phyloP scores from a whole-genome alignment of 2,797 vertebrate species.

The Pagetopsis macropterus region DNA sequence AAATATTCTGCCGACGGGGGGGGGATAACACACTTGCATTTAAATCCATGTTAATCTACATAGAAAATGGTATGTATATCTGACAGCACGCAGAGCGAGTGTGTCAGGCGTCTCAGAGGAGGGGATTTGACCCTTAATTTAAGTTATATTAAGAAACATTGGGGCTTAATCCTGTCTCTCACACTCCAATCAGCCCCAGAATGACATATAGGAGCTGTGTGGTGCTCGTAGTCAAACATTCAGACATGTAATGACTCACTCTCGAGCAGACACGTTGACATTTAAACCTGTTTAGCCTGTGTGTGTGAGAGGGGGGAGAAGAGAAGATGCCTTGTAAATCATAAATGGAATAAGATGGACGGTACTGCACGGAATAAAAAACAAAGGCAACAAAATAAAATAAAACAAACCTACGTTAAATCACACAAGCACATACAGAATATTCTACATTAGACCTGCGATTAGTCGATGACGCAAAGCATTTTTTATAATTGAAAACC shows the following conservation, averaged over 20 bases:
- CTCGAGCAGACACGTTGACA: slow-evolving; percentile 34
- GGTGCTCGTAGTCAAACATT: slow-evolving; percentile 19
- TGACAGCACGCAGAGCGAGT: not conserved
- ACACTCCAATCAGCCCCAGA: slow-evolving; percentile 20
- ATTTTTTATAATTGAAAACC: too few species aligned
- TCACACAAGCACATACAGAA: too few species aligned
- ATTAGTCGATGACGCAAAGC: too few species aligned
- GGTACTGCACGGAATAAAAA: not conserved
- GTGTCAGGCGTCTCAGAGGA: slow-evolving; percentile 6
- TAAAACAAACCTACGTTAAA: too few species aligned
- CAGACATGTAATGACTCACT: slow-evolving; percentile 59
- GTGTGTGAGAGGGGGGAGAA: slow-evolving; percentile 22
- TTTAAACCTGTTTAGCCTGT: slow-evolving; percentile 76
- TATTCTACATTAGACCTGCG: too few species aligned
- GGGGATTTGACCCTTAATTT: slow-evolving; percentile 27
- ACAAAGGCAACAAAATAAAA: too few species aligned
- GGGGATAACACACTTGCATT: not conserved
- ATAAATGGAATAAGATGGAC: slow-evolving; percentile 21
- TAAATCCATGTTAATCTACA: not conserved
- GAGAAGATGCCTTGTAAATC: slow-evolving; percentile 29
- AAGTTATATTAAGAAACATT: slow-evolving; percentile 44
- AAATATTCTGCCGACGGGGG: not conserved
- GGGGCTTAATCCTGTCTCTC: slow-evolving; percentile 35
- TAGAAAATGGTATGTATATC: not conserved
- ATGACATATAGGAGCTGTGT: slow-evolving; percentile 33